A percentile compares a stretch with the other conserved stretches of the same genome.
Conservation (phyloP, 2,113 vertebrate species). For the Panurus biarmicus region DNA sequence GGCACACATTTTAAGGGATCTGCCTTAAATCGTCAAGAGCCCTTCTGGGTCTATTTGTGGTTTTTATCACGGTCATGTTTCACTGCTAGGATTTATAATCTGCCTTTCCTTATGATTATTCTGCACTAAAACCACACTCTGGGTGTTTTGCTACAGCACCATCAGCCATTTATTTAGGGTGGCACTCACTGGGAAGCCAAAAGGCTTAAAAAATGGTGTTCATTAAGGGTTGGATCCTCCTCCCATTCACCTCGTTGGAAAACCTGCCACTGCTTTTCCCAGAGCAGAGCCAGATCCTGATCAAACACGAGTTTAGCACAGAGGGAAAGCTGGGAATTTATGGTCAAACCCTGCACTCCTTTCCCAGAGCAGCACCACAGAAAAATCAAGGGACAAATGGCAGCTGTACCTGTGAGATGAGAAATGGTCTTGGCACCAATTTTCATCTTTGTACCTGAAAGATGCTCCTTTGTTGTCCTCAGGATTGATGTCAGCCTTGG, state of each 20-base stretch:
- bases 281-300: background rate
- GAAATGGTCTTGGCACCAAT: background rate
- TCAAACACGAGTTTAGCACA: background rate
- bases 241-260: background rate
- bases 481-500: background rate
- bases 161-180: background rate
- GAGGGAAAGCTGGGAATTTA: background rate
- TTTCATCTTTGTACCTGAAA: background rate
- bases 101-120: background rate
- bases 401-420: background rate
- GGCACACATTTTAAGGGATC: background rate
- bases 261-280: background rate
- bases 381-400: background rate
- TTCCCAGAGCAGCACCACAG: background rate
- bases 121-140: background rate
- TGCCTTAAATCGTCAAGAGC: background rate
- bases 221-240: background rate
- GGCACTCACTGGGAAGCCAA: background rate
- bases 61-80: background rate
- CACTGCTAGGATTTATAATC: background rate
- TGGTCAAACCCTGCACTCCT: background rate
- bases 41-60: background rate
- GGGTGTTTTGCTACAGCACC: background rate
- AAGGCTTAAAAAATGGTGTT: background rate
- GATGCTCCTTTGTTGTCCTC: background rate